Conservation (phyloP, 2,797 vertebrate genomes). For the Urophycis tenuis region DNA sequence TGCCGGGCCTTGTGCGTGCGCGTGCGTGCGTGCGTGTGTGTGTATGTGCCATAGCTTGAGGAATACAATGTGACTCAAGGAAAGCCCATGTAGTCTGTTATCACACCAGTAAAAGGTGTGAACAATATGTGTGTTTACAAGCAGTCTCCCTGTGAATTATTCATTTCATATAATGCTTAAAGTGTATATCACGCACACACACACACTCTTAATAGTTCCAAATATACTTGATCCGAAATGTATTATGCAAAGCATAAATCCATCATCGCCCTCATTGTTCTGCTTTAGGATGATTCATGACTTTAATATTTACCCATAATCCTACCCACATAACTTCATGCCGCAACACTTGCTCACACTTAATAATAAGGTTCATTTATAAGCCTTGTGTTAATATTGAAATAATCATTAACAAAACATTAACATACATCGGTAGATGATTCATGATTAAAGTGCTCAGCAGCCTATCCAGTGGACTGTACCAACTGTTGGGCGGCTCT, state of each 20-base stretch:
- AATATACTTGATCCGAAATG: not conserved
- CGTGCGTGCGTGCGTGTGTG: too few species aligned
- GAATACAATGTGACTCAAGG: not conserved
- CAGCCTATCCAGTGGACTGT: too few species aligned
- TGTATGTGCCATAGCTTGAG: not conserved
- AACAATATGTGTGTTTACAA: too few species aligned
- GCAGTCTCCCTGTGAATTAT: not conserved
- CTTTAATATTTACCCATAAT: not conserved
- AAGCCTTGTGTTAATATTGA: not conserved
- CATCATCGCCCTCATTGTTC: not conserved
- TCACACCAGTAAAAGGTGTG: too few species aligned
- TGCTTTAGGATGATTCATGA: not conserved
- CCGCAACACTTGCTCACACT: not conserved
- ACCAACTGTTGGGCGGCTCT: too few species aligned
- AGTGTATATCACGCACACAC: too few species aligned
- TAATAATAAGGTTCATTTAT: too few species aligned
- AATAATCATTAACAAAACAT: not conserved
- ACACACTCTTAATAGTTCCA: constrained; percentile 14
- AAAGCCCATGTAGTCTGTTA: too few species aligned
- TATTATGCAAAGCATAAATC: not conserved
- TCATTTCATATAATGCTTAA: not conserved
- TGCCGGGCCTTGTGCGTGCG: too few species aligned
- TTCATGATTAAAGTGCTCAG: too few species aligned
- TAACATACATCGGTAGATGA: too few species aligned
- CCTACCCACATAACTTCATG: too few species aligned